Evolutionary conservation across 2,888 invertebrate species (phyloP).

Genomic region (Caenorhabditis sp.): DNA sequence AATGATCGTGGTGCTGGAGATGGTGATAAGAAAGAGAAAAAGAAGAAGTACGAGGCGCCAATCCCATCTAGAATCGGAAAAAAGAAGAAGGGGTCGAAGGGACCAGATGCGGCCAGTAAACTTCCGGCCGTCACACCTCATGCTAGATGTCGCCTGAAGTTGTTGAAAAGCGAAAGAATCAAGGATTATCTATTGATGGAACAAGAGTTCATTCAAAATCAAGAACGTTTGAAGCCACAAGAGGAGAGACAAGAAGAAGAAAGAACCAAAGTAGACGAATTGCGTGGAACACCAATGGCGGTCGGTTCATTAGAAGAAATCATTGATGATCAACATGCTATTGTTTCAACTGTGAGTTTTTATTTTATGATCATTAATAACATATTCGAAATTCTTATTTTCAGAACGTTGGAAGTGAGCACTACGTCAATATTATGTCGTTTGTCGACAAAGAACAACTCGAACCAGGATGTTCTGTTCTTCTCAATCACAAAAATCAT

Average conservation of each 20-base stretch:
- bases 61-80: constrained; percentile 99
- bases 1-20: constrained; percentile 62
- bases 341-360: constrained; percentile 77
- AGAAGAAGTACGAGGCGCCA: constrained; percentile 95
- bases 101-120: constrained; percentile 96
- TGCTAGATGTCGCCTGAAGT: constrained; percentile 91
- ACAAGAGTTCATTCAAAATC: constrained; percentile 97
- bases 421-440: constrained; percentile 97
- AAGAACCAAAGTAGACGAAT: constrained; percentile 79
- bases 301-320: constrained; percentile 99
- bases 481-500: constrained; percentile 96
- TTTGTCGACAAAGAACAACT: constrained; percentile 99
- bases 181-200: constrained; percentile 99
- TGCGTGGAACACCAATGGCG: constrained; percentile 98
- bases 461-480: constrained; percentile 96
- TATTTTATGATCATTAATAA: background rate
- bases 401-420: constrained; percentile 88
- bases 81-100: constrained; percentile 79
- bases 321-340: constrained; percentile 99
- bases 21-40: constrained; percentile 83
- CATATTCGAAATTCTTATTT: constrained; percentile 8
- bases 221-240: constrained; percentile 96
- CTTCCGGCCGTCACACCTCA: constrained; percentile 97
- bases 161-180: constrained; percentile 93
- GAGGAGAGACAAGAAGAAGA: constrained; percentile 92